These are phyloP conservation scores for Melieria picta DNA, from an alignment of 2,888 invertebrate genomes.

Conservation along the genomic window DNA sequence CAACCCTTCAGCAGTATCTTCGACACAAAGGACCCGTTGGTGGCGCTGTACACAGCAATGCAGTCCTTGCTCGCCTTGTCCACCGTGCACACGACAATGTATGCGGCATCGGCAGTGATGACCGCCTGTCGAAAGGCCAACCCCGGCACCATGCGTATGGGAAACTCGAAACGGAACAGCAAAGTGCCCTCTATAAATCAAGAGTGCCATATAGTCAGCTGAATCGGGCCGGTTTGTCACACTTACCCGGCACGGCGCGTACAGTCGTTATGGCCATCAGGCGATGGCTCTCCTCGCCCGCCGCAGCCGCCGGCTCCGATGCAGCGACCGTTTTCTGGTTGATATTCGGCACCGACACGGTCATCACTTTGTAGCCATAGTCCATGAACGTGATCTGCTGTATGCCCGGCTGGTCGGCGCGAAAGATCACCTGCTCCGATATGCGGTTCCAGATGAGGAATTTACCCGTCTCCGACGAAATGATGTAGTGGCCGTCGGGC, in stretches of 20 bases:
- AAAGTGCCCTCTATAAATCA: conserved; percentile 74
- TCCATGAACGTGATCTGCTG: conserved; percentile 66
- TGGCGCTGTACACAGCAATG: conserved; percentile 83
- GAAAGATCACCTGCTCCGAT: conserved; percentile 73
- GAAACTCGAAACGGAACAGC: conserved; percentile 84
- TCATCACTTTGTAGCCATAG: conserved; percentile 63
- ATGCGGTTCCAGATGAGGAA: conserved; percentile 88
- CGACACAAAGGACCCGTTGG: conserved; percentile 74
- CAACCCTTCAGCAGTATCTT: conserved; percentile 68
- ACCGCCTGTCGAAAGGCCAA: conserved; percentile 79
- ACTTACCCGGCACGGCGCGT: conserved; percentile 77
- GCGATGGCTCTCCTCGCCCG: conserved; percentile 72
- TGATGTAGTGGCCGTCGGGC: conserved; percentile 81
- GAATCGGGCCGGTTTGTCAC: neutral
- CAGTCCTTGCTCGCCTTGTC: conserved; percentile 86
- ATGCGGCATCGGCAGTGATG: conserved; percentile 82
- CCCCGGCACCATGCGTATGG: conserved; percentile 77
- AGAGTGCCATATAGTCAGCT: neutral
- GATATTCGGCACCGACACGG: conserved; percentile 64
- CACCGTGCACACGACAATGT: conserved; percentile 81
- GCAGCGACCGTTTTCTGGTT: conserved; percentile 68
- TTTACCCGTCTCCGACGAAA: conserved; percentile 92
- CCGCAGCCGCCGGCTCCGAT: conserved; percentile 68
- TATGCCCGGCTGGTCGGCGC: conserved; percentile 78
- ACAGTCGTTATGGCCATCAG: conserved; percentile 75